A percentile compares a stretch with the other conserved stretches of the same genome.
Conservation (phyloP, 1,140 invertebrate genomes). For the Battus philenor region DNA sequence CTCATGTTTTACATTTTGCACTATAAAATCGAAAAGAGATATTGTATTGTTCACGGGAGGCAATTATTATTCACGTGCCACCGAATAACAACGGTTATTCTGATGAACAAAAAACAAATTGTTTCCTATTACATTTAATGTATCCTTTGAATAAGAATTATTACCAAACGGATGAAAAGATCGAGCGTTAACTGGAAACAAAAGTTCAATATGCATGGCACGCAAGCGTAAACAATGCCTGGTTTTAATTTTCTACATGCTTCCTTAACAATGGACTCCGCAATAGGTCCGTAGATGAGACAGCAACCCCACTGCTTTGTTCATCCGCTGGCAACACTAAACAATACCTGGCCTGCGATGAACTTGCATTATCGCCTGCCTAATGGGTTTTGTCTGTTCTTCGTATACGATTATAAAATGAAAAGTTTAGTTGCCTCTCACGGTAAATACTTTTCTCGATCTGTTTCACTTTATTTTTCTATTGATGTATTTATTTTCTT, state of each 20-base stretch:
- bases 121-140: no score
- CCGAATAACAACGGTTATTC: no score
- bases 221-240: slow-evolving; percentile 52
- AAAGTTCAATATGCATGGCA: slow-evolving; percentile 39
- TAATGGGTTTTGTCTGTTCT: slow-evolving; percentile 65
- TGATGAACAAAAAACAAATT: no score
- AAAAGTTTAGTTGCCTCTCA: slow-evolving; percentile 39
- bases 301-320: slow-evolving; percentile 53
- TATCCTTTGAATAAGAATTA: slow-evolving; percentile 13
- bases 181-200: slow-evolving; percentile 23
- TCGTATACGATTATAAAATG: slow-evolving; percentile 35
- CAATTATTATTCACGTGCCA: no score
- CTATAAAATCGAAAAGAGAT: no score
- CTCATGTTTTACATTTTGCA: no score
- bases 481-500: no score
- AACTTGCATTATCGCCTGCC: slow-evolving; percentile 66
- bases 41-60: no score
- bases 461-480: no score
- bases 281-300: slow-evolving; percentile 65
- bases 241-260: slow-evolving; percentile 69
- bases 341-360: slow-evolving; percentile 59
- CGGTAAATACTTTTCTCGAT: slow-evolving; percentile 46
- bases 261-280: slow-evolving; percentile 51
- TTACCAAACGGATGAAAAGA: slow-evolving; percentile 4
- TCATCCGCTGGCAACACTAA: slow-evolving; percentile 47